Conservation (phyloP, 1,140 invertebrate genomes). For the Lepidurus packardi region DNA sequence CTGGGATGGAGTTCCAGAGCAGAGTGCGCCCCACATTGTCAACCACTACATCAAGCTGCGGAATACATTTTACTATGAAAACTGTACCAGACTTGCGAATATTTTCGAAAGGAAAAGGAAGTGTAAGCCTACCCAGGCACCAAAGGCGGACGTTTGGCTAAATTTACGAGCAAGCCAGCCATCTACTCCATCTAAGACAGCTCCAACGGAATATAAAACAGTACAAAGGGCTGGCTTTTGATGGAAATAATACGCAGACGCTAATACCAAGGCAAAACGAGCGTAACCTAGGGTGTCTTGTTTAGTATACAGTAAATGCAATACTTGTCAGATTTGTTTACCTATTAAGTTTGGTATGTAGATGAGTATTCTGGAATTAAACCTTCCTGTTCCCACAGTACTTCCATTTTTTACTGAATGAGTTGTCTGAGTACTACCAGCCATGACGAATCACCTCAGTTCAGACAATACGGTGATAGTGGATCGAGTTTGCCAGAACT, state of each 20-base stretch:
- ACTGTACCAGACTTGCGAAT: not conserved
- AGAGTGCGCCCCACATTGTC: slow-evolving; percentile 37
- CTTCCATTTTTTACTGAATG: not conserved
- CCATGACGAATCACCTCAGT: not conserved
- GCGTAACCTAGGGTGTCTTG: not conserved
- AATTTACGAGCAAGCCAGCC: slow-evolving; percentile 37
- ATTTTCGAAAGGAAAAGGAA: slow-evolving; percentile 1
- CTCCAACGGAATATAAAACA: slow-evolving; percentile 30
- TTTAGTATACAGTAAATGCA: not conserved
- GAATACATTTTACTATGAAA: not conserved
- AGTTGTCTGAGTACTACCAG: not conserved
- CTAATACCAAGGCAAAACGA: not conserved
- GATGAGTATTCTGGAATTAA: not conserved
- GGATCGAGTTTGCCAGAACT: not conserved
- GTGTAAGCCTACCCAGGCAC: slow-evolving; percentile 36
- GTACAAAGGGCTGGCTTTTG: not conserved
- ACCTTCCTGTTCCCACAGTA: too few species aligned
- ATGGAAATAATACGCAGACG: not conserved
- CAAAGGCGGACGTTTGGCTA: slow-evolving; percentile 36
- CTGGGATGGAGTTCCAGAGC: slow-evolving; percentile 36
- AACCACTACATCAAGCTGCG: slow-evolving; percentile 37
- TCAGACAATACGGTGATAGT: not conserved
- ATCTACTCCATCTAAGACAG: slow-evolving; percentile 36
- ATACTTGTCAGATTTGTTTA: not conserved
- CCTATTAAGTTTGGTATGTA: not conserved